Conservation (phyloP, 2,888 invertebrate species). For the Saturnia pavonia region DNA sequence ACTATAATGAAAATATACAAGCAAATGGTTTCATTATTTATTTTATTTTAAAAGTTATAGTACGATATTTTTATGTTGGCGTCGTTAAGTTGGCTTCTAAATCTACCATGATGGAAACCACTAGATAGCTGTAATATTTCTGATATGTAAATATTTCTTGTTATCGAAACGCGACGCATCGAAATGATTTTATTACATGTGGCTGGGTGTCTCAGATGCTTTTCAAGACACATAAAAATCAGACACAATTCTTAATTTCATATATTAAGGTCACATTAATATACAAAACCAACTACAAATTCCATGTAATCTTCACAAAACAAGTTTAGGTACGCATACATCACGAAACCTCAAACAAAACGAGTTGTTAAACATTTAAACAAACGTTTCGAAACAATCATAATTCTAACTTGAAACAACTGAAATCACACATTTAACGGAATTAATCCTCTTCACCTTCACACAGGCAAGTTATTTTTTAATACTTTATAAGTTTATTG, state of each 20-base stretch:
- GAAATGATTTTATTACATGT: too few relatives aligned
- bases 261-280: too few relatives aligned
- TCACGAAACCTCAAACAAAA: not conserved
- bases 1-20: too few relatives aligned
- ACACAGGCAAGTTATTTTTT: not conserved
- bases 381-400: slow-evolving; percentile 12
- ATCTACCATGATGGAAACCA: too few relatives aligned
- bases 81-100: too few relatives aligned
- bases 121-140: too few relatives aligned
- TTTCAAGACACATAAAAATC: not conserved
- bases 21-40: too few relatives aligned
- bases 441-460: not conserved
- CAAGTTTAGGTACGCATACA: not conserved
- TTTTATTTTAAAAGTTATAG: too few relatives aligned
- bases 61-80: too few relatives aligned
- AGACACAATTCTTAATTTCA: not conserved
- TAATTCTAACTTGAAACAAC: not conserved
- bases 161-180: too few relatives aligned
- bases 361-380: not conserved
- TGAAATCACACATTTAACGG: slow-evolving; percentile 11
- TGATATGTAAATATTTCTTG: too few relatives aligned
- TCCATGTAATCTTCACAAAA: not conserved
- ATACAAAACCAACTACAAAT: not conserved
- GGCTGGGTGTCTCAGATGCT: too few relatives aligned
- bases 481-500: not conserved